Percentiles rank a stretch among this genome's conserved stretches.
phyloP scores from a whole-genome alignment of 2,797 vertebrate species.

The Lutjanus argentimaculatus region DNA sequence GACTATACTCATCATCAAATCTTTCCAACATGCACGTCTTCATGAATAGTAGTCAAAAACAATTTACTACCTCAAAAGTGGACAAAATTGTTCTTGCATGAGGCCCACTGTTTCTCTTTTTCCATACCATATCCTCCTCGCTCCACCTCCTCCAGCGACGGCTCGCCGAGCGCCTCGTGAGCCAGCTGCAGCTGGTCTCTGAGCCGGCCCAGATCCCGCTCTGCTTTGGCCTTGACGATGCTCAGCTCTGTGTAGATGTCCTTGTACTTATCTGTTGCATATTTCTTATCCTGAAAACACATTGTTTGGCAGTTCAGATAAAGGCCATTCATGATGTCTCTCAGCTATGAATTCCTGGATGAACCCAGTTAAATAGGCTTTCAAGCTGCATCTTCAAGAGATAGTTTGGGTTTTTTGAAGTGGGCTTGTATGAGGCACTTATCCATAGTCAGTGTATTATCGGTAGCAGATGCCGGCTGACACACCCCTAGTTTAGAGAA shows the following conservation, averaged over 20 bases:
- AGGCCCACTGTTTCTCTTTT: neutral
- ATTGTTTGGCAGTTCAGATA: constrained; percentile 40
- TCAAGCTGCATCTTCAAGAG: too few species aligned
- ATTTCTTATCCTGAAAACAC: constrained; percentile 88
- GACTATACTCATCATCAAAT: neutral
- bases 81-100: neutral
- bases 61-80: neutral
- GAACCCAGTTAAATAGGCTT: neutral
- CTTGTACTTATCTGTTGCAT: constrained; percentile 90
- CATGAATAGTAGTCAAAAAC: neutral
- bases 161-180: constrained; percentile 87
- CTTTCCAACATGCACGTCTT: neutral
- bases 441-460: too few species aligned
- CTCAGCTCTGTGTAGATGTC: constrained; percentile 92
- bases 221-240: constrained; percentile 89
- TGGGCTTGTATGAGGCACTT: too few species aligned
- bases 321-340: neutral
- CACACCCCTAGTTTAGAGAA: too few species aligned
- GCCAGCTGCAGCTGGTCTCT: constrained; percentile 88
- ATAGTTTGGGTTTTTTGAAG: too few species aligned
- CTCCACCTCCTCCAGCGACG: constrained; percentile 85
- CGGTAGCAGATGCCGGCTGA: too few species aligned
- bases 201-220: constrained; percentile 87
- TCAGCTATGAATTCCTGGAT: neutral
- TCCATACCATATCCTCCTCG: constrained; percentile 85